phyloP scores from a whole-genome alignment of 1,140 invertebrate species.

The Zophobas morio region DNA sequence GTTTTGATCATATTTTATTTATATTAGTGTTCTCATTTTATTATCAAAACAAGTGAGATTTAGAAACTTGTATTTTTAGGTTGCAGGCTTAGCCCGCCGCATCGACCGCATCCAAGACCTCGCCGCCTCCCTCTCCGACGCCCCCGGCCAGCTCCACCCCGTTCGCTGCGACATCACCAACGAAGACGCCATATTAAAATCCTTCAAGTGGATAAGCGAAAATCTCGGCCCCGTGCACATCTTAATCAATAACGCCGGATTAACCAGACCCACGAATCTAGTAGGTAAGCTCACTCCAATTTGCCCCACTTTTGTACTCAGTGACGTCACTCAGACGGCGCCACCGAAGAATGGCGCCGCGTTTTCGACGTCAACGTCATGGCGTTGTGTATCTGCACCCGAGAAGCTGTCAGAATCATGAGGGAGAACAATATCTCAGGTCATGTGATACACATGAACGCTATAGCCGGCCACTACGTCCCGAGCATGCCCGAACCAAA shows the following conservation, averaged over 20 bases:
- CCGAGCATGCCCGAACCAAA: constrained; percentile 47
- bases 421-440: constrained; percentile 62
- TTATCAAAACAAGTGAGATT: no score
- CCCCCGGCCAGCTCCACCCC: constrained; percentile 67
- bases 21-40: no score
- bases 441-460: constrained; percentile 68
- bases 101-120: constrained; percentile 42
- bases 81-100: constrained; percentile 47
- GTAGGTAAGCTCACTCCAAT: constrained; percentile 50
- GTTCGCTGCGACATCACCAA: constrained; percentile 77
- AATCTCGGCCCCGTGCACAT: constrained; percentile 77
- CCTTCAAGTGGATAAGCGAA: constrained; percentile 76
- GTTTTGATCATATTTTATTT: no score
- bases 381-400: constrained; percentile 70
- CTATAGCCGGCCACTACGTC: constrained; percentile 70
- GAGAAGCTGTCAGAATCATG: constrained; percentile 74
- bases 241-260: constrained; percentile 82
- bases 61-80: constrained; percentile 9
- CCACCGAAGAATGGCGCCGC: constrained; percentile 61
- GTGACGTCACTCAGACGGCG: constrained; percentile 50
- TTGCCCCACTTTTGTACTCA: not conserved
- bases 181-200: constrained; percentile 74
- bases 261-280: constrained; percentile 53
- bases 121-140: constrained; percentile 5
- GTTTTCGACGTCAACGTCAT: constrained; percentile 73